Evolutionary conservation across 2,797 vertebrate genomes (phyloP), one percentile per base, ranked within the genome.

Genomic region (Brachymystax lenok): DNA sequence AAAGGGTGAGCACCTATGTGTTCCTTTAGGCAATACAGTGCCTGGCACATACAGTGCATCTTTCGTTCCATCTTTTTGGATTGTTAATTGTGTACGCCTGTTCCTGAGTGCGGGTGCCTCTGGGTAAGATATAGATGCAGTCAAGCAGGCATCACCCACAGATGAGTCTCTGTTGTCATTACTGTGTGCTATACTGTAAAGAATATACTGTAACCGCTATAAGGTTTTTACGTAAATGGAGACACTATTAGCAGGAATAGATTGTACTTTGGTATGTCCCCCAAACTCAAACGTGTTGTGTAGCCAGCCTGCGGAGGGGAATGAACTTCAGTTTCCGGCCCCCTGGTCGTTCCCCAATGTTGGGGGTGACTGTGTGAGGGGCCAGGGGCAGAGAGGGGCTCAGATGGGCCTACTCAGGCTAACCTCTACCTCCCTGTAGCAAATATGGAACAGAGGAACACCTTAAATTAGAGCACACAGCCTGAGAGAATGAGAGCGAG

Each of bases 91-190:
- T 33, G 27, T 24, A 51, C 6, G 67, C 35, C 13, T 71, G 24
- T 28, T 19, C 30, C 35, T 64, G 66, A 59, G 24, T 72, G 40
- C 24, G 30, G n/a, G 59, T 76, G 72, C 33, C 54, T 28, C 63
- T 69, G 30, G 70, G 35, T 51, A 67, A 52, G 66, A 64, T 46
- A 46, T 46, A 46, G 40, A 46, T 50, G 24, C 75, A 77, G 75
- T 80, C 66, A 71, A 80, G 79, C 79, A 77, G 74, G 56, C 21
- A 13, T 59, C 35, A 35, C 19, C 69, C 78, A 74, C 78, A 82
- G 81, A 82, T 79, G 78, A 75, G 75, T 74, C 69, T 70, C 73
- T 59, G 40, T 46, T 71, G 74, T 79, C 70, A 74, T 54, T 74
- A 54, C 69, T 56, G 69, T 27, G 56, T 59, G 54, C 54, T 61